These are phyloP conservation scores for Hyposoter dolosus DNA, from an alignment of 2,888 invertebrate species.

Conservation along the genomic window DNA sequence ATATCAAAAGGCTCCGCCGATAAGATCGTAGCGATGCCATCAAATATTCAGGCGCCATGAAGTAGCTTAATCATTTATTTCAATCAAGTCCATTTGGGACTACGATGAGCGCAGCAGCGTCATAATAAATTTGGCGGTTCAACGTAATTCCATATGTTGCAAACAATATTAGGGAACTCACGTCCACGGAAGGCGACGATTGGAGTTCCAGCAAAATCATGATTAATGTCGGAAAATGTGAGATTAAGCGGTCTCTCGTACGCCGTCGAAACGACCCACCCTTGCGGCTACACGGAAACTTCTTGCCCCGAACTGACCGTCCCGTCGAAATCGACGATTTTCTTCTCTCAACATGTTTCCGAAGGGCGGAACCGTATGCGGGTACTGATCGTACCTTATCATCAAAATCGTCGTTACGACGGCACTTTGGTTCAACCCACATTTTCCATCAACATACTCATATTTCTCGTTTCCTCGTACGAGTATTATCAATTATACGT, in stretches of 20 bases:
- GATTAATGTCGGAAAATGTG: slow-evolving; percentile 66
- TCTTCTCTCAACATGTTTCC: slow-evolving; percentile 35
- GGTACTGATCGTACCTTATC: slow-evolving; percentile 4
- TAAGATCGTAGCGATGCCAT: slow-evolving; percentile 1
- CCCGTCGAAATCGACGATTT: slow-evolving; percentile 54
- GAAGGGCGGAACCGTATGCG: slow-evolving; percentile 20
- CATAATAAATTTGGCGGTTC: slow-evolving; percentile 56
- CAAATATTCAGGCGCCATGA: background rate
- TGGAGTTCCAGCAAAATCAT: slow-evolving; percentile 61
- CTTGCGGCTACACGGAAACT: slow-evolving; percentile 45
- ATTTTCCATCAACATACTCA: slow-evolving; percentile 10
- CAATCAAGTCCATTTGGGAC: slow-evolving; percentile 16
- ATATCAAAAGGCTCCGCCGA: background rate
- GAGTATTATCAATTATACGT: slow-evolving; percentile 19
- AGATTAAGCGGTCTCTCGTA: slow-evolving; percentile 60
- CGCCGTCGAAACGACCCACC: slow-evolving; percentile 38
- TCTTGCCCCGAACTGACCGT: slow-evolving; percentile 59
- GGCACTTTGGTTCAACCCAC: slow-evolving; percentile 21
- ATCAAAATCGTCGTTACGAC: slow-evolving; percentile 3
- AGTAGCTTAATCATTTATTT: background rate
- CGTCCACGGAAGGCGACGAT: slow-evolving; percentile 43
- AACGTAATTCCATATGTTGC: slow-evolving; percentile 63
- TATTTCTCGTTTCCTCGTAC: slow-evolving; percentile 15
- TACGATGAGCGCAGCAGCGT: slow-evolving; percentile 31
- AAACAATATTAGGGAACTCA: slow-evolving; percentile 55